phyloP scores from a whole-genome alignment of 2,113 vertebrate species.

The Amazona guildingii region DNA sequence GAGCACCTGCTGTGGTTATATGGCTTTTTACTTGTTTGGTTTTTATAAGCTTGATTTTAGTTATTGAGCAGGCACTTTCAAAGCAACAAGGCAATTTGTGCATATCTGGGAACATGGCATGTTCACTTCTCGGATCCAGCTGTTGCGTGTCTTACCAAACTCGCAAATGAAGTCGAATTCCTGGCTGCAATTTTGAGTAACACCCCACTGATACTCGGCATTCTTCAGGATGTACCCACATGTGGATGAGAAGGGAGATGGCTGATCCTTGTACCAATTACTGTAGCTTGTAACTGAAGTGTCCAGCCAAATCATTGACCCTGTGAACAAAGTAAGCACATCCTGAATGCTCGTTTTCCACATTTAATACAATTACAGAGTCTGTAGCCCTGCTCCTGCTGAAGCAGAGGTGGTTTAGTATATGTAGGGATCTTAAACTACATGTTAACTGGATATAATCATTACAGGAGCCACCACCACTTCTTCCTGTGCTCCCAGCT shows the following conservation, averaged over 20 bases:
- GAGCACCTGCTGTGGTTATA: not conserved
- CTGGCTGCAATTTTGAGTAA: conserved; percentile 83
- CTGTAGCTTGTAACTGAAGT: conserved; percentile 84
- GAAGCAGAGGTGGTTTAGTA: not conserved
- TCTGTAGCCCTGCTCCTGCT: not conserved
- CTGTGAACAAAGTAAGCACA: conserved; percentile 63
- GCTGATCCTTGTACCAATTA: conserved; percentile 77
- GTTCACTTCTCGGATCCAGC: not conserved
- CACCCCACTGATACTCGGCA: conserved; percentile 82
- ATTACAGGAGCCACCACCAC: not conserved
- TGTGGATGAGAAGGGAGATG: not conserved
- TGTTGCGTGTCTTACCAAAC: conserved; percentile 79
- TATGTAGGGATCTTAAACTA: not conserved
- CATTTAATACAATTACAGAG: not conserved
- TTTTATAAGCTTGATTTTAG: not conserved
- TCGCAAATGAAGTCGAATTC: conserved; percentile 87
- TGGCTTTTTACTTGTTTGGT: not conserved
- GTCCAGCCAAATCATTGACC: conserved; percentile 85
- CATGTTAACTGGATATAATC: not conserved
- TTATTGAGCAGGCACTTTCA: not conserved
- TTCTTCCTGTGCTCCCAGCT: not conserved
- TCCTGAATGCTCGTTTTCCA: not conserved
- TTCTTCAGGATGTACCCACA: conserved; percentile 83
- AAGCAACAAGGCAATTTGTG: not conserved
- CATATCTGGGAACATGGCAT: not conserved